phyloP scores from a whole-genome alignment of 2,113 vertebrate genomes.

The Pterophyllum scalare region DNA sequence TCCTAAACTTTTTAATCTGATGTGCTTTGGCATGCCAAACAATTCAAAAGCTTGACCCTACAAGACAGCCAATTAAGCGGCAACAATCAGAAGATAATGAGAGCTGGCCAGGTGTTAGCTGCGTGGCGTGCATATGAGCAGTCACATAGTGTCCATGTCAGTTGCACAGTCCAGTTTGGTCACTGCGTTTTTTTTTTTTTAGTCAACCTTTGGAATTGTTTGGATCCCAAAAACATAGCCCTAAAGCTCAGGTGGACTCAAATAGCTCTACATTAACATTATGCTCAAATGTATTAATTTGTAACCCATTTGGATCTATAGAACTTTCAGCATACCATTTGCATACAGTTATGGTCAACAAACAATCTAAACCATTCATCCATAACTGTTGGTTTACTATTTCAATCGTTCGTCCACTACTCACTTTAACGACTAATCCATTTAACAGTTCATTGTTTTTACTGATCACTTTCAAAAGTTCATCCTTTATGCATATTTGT shows the following conservation, averaged over 20 bases:
- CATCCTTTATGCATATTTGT: not conserved
- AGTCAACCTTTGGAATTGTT: not conserved
- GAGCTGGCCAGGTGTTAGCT: not conserved
- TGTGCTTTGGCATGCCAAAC: not conserved
- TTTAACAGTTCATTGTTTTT: not conserved
- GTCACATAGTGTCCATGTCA: too few species aligned
- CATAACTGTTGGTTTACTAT: not conserved
- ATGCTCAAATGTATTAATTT: not conserved
- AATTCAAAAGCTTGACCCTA: accelerated
- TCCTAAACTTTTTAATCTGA: not conserved
- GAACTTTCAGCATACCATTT: not conserved
- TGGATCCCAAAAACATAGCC: not conserved
- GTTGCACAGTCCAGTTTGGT: not conserved
- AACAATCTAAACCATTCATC: not conserved
- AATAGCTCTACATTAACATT: not conserved
- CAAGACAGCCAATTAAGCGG: not conserved
- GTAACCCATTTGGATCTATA: not conserved
- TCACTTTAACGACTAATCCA: not conserved
- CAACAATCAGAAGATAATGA: not conserved
- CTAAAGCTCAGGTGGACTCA: not conserved
- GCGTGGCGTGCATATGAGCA: not conserved
- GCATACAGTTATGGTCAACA: not conserved
- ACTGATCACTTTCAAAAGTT: not conserved
- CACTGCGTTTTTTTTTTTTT: not conserved
- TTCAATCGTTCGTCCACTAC: not conserved